Evolutionary conservation across 2,113 vertebrate species (phyloP).

Genomic region (Phycodurus eques): DNA sequence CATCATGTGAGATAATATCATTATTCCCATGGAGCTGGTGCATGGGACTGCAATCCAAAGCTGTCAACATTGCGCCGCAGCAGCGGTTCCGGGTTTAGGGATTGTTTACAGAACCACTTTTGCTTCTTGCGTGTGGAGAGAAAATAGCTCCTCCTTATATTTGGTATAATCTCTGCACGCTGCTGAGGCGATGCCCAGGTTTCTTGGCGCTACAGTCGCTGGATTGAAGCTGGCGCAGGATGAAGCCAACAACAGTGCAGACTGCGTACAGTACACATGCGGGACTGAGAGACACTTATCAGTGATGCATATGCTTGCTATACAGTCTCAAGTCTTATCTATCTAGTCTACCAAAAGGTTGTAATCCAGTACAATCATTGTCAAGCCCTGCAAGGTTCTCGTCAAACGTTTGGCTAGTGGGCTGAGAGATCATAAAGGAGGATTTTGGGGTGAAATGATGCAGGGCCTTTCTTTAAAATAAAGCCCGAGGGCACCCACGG

Average conservation of each 20-base stretch:
- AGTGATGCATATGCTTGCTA: constrained; percentile 10
- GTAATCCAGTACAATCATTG: constrained; percentile 57
- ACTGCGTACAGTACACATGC: constrained; percentile 44
- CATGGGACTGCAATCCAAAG: constrained; percentile 52
- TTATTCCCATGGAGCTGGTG: constrained; percentile 44
- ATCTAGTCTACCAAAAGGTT: constrained; percentile 3
- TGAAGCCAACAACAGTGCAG: constrained; percentile 65
- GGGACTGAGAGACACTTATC: constrained; percentile 20
- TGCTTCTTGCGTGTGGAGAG: constrained; percentile 40
- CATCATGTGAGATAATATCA: constrained; percentile 49
- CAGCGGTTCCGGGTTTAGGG: constrained; percentile 54
- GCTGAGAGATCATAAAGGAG: constrained; percentile 26
- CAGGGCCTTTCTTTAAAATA: constrained; percentile 32
- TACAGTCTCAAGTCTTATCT: constrained; percentile 6
- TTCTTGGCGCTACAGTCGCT: constrained; percentile 45
- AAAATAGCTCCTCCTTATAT: constrained; percentile 56
- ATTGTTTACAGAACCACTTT: constrained; percentile 61
- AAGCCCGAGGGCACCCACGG: constrained; percentile 38
- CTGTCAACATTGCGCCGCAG: constrained; percentile 53
- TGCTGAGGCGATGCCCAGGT: constrained; percentile 60
- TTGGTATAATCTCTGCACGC: constrained; percentile 67
- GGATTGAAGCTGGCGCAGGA: constrained; percentile 55
- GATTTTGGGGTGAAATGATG: constrained; percentile 34
- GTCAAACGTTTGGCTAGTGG: constrained; percentile 28
- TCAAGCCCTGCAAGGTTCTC: constrained; percentile 44